Evolutionary conservation across 2,888 invertebrate species (phyloP).

Genomic region (Drosophila putrida): DNA sequence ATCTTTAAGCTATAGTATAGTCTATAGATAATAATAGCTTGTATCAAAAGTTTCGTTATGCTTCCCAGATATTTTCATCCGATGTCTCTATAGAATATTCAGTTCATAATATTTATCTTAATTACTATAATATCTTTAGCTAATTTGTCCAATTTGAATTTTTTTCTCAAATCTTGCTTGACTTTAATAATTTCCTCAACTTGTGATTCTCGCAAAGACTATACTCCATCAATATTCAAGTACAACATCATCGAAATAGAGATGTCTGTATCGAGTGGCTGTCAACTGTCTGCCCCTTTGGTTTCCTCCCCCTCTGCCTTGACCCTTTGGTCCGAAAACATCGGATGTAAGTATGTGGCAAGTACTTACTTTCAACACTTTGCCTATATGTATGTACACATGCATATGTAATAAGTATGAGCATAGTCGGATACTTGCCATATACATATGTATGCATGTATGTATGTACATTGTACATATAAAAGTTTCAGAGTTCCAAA

Average conservation of each 20-base stretch:
- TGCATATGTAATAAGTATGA: constrained; percentile 14
- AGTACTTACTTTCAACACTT: constrained; percentile 44
- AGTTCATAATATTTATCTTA: too few species aligned
- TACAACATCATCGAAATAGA: constrained; percentile 5
- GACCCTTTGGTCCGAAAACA: constrained; percentile 4
- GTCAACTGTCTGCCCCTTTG: constrained; percentile 1
- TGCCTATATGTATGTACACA: constrained; percentile 5
- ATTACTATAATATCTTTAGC: neutral
- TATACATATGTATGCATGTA: neutral
- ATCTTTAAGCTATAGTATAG: too few species aligned
- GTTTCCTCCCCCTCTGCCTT: neutral
- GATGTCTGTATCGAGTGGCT: constrained; percentile 7
- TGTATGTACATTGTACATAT: neutral
- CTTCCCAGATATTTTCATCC: too few species aligned
- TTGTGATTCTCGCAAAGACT: constrained; percentile 11
- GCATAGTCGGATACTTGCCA: constrained; percentile 9
- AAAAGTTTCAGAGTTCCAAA: constrained; percentile 31
- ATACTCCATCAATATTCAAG: constrained; percentile 13
- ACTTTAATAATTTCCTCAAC: neutral
- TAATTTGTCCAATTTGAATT: neutral
- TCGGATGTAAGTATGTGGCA: constrained; percentile 14
- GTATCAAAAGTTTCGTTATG: too few species aligned
- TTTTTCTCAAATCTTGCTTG: neutral
- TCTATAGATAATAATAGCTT: too few species aligned
- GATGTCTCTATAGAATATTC: too few species aligned